These are phyloP conservation scores for Elephas maximus DNA, from an alignment of 2,113 vertebrate species.

Conservation along the genomic window DNA sequence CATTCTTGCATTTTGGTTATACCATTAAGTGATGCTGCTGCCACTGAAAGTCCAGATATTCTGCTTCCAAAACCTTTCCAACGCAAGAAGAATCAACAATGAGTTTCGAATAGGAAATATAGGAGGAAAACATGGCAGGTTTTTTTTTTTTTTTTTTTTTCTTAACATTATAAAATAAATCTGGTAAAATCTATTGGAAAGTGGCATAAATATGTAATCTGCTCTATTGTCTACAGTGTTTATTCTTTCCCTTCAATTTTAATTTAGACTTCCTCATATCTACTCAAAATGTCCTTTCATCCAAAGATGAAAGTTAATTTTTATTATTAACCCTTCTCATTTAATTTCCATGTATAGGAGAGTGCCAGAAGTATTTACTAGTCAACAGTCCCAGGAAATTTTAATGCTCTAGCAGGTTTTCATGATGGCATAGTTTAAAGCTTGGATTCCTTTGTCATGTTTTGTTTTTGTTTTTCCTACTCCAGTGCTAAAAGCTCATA, in stretches of 20 bases:
- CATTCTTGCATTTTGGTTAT: background rate
- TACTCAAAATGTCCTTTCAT: constrained; percentile 40
- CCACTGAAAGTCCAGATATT: background rate
- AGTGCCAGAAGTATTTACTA: background rate
- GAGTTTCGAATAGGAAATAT: background rate
- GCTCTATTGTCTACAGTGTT: background rate
- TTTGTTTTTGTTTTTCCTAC: background rate
- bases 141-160: background rate
- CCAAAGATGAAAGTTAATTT: constrained; percentile 52
- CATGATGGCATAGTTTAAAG: background rate
- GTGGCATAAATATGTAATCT: background rate
- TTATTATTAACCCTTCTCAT: constrained; percentile 13
- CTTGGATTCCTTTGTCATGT: background rate
- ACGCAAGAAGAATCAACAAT: background rate
- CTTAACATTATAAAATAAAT: constrained; percentile 1
- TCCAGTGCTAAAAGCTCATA: background rate
- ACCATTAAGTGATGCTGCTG: background rate
- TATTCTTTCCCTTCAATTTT: constrained; percentile 36
- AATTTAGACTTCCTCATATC: background rate
- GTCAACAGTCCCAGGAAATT: background rate
- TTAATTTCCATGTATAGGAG: background rate
- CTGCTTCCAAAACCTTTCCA: background rate
- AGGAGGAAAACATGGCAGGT: background rate
- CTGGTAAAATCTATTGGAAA: background rate
- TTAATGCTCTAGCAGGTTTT: background rate